Evolutionary conservation across 1,140 invertebrate genomes (phyloP).

Genomic region (Trachelipus rathkii): DNA sequence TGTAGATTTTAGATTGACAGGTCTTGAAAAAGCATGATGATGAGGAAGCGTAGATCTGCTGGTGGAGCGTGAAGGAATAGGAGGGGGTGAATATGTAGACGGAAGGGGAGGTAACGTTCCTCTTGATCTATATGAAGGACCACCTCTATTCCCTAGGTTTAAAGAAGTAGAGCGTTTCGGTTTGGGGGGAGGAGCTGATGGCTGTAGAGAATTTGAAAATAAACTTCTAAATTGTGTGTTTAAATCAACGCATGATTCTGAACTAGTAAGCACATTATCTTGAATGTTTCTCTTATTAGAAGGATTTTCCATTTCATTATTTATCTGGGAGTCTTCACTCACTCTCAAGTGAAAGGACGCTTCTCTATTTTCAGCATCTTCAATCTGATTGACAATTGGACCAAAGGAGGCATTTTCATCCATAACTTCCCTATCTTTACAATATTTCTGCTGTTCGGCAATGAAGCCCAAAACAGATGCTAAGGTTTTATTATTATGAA

Average conservation of each 20-base stretch:
- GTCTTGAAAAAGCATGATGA: conserved; percentile 16
- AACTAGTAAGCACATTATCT: conserved; percentile 34
- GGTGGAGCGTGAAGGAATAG: background rate
- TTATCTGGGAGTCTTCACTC: conserved; percentile 26
- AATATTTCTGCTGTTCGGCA: conserved; percentile 69
- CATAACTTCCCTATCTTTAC: conserved; percentile 56
- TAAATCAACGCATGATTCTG: conserved; percentile 5
- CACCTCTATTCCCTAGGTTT: background rate
- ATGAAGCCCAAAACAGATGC: conserved; percentile 70
- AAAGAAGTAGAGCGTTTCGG: background rate
- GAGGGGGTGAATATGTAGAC: background rate
- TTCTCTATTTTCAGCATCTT: conserved; percentile 23
- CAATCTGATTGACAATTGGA: conserved; percentile 22
- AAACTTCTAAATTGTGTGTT: conserved; percentile 22
- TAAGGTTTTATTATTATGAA: conserved; percentile 59
- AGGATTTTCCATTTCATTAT: conserved; percentile 29
- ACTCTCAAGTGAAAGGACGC: conserved; percentile 20
- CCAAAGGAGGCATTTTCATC: conserved; percentile 47
- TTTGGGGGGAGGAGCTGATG: background rate
- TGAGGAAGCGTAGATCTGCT: background rate
- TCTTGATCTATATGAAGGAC: background rate
- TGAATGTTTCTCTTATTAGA: conserved; percentile 13
- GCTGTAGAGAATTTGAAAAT: background rate
- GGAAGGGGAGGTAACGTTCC: background rate
- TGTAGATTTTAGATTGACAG: conserved; percentile 27